Conservation (phyloP, 2,797 vertebrate genomes). For the Graptemys geographica region DNA sequence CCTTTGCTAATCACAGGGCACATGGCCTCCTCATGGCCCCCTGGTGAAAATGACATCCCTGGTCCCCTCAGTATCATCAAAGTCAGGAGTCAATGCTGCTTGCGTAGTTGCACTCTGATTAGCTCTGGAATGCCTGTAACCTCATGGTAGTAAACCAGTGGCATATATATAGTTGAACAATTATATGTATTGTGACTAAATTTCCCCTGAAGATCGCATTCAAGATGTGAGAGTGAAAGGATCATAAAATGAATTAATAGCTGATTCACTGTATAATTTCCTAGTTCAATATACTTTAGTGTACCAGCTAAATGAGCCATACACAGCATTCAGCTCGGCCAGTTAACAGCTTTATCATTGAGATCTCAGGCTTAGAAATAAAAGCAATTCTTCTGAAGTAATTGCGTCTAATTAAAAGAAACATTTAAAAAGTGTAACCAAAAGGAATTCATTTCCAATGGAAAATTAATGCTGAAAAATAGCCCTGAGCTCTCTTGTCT, state of each 20-base stretch:
- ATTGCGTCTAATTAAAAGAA: constrained; percentile 92
- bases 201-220: constrained; percentile 87
- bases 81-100: constrained; percentile 61
- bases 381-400: constrained; percentile 92
- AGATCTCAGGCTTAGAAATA: constrained; percentile 90
- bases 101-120: constrained; percentile 59
- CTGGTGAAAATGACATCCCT: neutral
- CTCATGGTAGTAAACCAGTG: constrained; percentile 63
- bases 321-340: constrained; percentile 85
- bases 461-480: constrained; percentile 92
- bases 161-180: constrained; percentile 82
- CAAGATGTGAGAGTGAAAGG: constrained; percentile 87
- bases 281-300: constrained; percentile 92
- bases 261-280: constrained; percentile 91
- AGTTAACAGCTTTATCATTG: constrained; percentile 90
- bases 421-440: constrained; percentile 92
- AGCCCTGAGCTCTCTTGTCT: constrained; percentile 87
- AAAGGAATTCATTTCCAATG: constrained; percentile 91
- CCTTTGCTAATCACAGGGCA: neutral
- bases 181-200: constrained; percentile 87
- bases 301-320: constrained; percentile 89
- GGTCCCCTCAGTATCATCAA: neutral
- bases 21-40: neutral
- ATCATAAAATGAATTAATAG: constrained; percentile 91
- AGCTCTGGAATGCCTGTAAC: constrained; percentile 55